phyloP scores from a whole-genome alignment of 2,888 invertebrate species.

The Platycnemis pennipes region DNA sequence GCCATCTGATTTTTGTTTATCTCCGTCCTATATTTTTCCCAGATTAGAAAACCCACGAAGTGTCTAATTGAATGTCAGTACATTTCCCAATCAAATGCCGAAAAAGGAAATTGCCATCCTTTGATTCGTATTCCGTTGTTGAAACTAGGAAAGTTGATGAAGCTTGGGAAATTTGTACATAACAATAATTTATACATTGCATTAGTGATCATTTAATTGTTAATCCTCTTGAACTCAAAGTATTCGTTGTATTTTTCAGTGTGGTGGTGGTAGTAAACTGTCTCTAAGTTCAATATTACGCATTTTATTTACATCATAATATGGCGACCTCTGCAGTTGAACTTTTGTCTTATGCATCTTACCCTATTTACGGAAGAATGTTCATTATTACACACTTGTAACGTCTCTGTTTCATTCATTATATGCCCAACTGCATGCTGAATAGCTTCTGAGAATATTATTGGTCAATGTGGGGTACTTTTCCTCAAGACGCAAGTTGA shows the following conservation, averaged over 20 bases:
- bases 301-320: too few relatives aligned
- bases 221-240: too few relatives aligned
- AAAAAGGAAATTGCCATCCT: not conserved
- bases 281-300: too few relatives aligned
- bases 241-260: too few relatives aligned
- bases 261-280: too few relatives aligned
- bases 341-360: too few relatives aligned
- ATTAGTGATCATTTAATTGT: too few relatives aligned
- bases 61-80: not conserved
- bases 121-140: not conserved
- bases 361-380: too few relatives aligned
- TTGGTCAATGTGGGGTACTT: not conserved
- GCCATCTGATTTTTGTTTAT: not conserved
- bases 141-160: not conserved
- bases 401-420: not conserved
- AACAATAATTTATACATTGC: too few relatives aligned
- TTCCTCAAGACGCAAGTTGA: not conserved
- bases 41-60: not conserved
- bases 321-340: too few relatives aligned
- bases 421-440: not conserved
- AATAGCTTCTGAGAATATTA: not conserved
- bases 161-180: too few relatives aligned
- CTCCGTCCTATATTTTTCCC: not conserved
- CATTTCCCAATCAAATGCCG: not conserved
- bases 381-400: not conserved